phyloP scores from a whole-genome alignment of 2,113 vertebrate species.

The Menidia beryllina region DNA sequence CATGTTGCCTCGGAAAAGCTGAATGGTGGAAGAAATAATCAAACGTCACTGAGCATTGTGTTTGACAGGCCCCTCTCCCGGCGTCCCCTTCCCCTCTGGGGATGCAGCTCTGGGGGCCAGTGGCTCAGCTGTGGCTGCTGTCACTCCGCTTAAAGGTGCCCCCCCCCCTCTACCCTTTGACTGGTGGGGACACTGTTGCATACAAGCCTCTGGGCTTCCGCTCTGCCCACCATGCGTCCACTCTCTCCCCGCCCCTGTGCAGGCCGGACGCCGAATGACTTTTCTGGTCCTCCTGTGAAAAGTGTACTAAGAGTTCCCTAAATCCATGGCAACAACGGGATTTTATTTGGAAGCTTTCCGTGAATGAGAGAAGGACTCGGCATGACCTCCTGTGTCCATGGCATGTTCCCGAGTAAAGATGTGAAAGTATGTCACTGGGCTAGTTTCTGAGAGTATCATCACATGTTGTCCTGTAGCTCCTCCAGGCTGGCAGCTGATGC shows the following conservation, averaged over 20 bases:
- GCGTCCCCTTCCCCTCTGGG: slow-evolving; percentile 28
- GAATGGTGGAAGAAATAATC: slow-evolving; percentile 62
- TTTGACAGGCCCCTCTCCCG: slow-evolving; percentile 43
- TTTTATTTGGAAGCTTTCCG: slow-evolving; percentile 19
- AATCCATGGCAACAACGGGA: not conserved
- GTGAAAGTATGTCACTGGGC: slow-evolving; percentile 80
- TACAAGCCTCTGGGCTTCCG: not conserved
- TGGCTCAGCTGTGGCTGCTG: slow-evolving; percentile 47
- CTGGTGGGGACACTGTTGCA: slow-evolving; percentile 22
- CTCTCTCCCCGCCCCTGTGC: slow-evolving; percentile 21
- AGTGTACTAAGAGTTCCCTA: slow-evolving; percentile 25
- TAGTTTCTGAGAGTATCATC: slow-evolving; percentile 68
- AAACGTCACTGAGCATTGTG: slow-evolving; percentile 41
- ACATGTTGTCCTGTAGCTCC: slow-evolving; percentile 57
- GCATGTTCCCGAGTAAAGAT: slow-evolving; percentile 56
- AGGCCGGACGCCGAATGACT: slow-evolving; percentile 43
- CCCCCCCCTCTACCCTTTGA: slow-evolving; percentile 55
- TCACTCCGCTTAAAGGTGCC: slow-evolving; percentile 45
- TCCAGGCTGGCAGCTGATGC: slow-evolving; percentile 74
- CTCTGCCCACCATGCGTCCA: not conserved
- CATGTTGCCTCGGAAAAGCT: slow-evolving; percentile 54
- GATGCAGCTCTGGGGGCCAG: slow-evolving; percentile 32
- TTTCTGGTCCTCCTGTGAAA: slow-evolving; percentile 29
- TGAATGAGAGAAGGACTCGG: slow-evolving; percentile 41
- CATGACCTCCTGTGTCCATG: slow-evolving; percentile 66